These are phyloP conservation scores for Zaprionus lineosus DNA, from an alignment of 2,888 invertebrate genomes.

Conservation along the genomic window DNA sequence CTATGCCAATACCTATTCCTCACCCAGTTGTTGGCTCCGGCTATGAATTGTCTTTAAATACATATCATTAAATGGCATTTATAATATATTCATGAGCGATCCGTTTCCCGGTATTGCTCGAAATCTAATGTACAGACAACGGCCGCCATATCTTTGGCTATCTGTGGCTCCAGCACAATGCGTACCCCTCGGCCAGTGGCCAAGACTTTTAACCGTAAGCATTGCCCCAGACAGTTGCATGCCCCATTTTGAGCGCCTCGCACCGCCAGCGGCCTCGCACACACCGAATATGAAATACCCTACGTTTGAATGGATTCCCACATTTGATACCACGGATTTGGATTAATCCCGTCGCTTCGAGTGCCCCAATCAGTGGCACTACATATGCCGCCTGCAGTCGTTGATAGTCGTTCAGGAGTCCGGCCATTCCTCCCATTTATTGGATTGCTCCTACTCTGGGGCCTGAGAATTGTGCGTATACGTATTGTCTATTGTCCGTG, in stretches of 20 bases:
- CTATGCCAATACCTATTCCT: no score
- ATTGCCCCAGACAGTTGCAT: slow-evolving; percentile 66
- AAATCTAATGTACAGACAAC: slow-evolving; percentile 61
- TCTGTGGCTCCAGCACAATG: slow-evolving; percentile 18
- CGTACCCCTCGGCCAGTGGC: slow-evolving; percentile 25
- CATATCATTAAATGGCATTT: slow-evolving; percentile 74
- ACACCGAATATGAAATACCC: no score
- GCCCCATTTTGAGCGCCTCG: slow-evolving; percentile 68
- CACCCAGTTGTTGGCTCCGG: slow-evolving; percentile 28
- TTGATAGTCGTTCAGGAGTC: no score
- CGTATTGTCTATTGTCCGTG: slow-evolving; percentile 65
- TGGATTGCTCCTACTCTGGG: slow-evolving; percentile 19
- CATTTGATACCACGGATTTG: no score
- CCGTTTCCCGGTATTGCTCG: slow-evolving; percentile 71
- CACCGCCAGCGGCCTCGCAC: no score
- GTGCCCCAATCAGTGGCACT: no score
- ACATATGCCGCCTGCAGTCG: no score
- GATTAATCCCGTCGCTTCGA: no score
- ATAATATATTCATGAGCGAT: slow-evolving; percentile 74
- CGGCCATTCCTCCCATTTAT: no score
- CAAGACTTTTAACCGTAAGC: slow-evolving; percentile 70
- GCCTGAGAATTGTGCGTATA: slow-evolving; percentile 67
- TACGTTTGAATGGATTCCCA: no score
- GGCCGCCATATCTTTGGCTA: slow-evolving; percentile 46
- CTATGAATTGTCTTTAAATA: slow-evolving; percentile 74